Conservation (phyloP, 2,888 invertebrate species). For the Sphaerophoria rueppellii region DNA sequence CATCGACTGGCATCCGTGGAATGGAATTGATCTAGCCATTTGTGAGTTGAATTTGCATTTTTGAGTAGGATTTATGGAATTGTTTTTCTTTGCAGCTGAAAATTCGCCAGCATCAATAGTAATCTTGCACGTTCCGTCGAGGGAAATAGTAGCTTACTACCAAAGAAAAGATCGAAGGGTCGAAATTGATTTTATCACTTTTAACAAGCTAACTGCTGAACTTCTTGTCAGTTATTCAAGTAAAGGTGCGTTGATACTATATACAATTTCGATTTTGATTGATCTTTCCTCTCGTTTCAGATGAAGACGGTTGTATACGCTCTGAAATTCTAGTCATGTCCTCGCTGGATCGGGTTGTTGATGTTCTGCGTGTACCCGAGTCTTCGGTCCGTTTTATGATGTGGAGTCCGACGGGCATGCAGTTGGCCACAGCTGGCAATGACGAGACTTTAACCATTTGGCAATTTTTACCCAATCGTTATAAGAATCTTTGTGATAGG, state of each 20-base stretch:
- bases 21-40: slow-evolving; percentile 80
- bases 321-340: slow-evolving; percentile 80
- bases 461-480: slow-evolving; percentile 79
- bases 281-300: slow-evolving; percentile 60
- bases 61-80: background rate
- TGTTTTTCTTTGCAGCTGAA: slow-evolving; percentile 76
- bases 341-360: slow-evolving; percentile 80
- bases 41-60: slow-evolving; percentile 75
- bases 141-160: slow-evolving; percentile 79
- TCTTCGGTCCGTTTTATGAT: slow-evolving; percentile 79
- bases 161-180: slow-evolving; percentile 77
- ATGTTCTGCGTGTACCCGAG: slow-evolving; percentile 77
- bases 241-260: slow-evolving; percentile 74
- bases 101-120: slow-evolving; percentile 78
- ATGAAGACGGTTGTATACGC: slow-evolving; percentile 72
- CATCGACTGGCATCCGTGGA: slow-evolving; percentile 83
- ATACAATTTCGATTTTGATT: background rate
- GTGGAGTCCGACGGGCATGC: slow-evolving; percentile 80
- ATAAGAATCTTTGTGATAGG: slow-evolving; percentile 9
- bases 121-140: slow-evolving; percentile 78
- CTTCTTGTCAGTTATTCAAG: slow-evolving; percentile 80
- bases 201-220: slow-evolving; percentile 82
- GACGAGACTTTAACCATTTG: slow-evolving; percentile 82
- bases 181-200: slow-evolving; percentile 79
- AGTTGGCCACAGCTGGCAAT: slow-evolving; percentile 80